Percentiles rank a stretch among this genome's conserved stretches.
Conservation (phyloP, 2,797 vertebrate species). For the Catostomus latipinnis region DNA sequence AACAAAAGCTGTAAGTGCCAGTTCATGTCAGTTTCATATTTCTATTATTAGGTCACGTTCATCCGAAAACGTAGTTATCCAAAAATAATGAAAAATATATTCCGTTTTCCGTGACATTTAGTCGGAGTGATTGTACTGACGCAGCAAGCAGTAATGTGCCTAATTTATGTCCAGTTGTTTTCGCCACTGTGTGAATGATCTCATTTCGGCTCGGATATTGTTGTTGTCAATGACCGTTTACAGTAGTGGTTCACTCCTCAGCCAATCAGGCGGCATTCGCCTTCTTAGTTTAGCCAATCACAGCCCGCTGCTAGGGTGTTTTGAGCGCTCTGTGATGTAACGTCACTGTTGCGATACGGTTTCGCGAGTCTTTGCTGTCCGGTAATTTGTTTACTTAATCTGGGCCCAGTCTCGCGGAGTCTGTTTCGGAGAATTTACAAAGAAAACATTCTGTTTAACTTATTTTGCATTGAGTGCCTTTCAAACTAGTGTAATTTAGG, state of each 20-base stretch:
- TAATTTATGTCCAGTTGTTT: constrained; percentile 13
- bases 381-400: constrained; percentile 57
- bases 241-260: constrained; percentile 35
- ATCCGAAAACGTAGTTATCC: constrained; percentile 37
- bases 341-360: constrained; percentile 64
- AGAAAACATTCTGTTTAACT: neutral
- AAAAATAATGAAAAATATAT: constrained; percentile 21
- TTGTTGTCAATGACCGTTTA: constrained; percentile 58
- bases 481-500: neutral
- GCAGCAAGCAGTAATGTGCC: neutral
- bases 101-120: constrained; percentile 46
- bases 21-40: constrained; percentile 42
- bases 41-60: neutral
- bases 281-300: constrained; percentile 52
- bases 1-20: constrained; percentile 52
- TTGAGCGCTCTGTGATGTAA: constrained; percentile 42
- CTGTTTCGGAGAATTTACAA: neutral
- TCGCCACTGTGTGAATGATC: constrained; percentile 53
- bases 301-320: constrained; percentile 56
- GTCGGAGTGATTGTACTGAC: constrained; percentile 61
- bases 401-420: constrained; percentile 2
- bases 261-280: constrained; percentile 51
- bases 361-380: constrained; percentile 38
- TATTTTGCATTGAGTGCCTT: neutral
- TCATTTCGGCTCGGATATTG: constrained; percentile 57